These are phyloP conservation scores for Sphyrna mokarran DNA, from an alignment of 2,113 vertebrate species.

Conservation along the genomic window DNA sequence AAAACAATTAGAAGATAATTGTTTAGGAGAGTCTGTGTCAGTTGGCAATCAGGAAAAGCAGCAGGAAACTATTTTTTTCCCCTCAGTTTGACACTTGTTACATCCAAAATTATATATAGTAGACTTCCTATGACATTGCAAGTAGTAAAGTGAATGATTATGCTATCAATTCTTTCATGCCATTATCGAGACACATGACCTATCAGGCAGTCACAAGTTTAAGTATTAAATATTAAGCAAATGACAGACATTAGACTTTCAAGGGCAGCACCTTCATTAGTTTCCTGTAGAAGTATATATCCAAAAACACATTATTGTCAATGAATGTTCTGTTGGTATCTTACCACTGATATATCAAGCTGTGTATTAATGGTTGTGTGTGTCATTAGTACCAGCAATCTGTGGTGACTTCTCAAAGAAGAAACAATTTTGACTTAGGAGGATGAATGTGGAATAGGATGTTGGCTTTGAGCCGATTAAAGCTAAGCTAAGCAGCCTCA, in stretches of 20 bases:
- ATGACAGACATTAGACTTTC: background rate
- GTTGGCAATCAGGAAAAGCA: background rate
- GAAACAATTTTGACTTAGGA: no score
- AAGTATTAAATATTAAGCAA: background rate
- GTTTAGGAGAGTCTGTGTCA: background rate
- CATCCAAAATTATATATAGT: background rate
- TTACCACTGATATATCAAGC: background rate
- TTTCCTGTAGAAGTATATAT: background rate
- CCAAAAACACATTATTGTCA: background rate
- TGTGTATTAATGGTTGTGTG: background rate
- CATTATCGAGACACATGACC: background rate
- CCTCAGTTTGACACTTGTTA: background rate
- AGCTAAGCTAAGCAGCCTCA: no score
- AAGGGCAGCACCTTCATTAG: background rate
- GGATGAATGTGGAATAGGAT: no score
- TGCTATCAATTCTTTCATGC: background rate
- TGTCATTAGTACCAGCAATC: background rate
- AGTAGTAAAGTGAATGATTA: background rate
- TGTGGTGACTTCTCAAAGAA: no score
- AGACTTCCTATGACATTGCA: background rate
- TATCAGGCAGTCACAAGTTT: background rate
- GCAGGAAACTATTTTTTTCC: background rate
- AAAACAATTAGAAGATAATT: background rate
- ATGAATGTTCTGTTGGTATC: background rate
- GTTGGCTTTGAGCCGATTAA: no score